Conservation (phyloP, 2,797 vertebrate species). For the Ammospiza maritima region DNA sequence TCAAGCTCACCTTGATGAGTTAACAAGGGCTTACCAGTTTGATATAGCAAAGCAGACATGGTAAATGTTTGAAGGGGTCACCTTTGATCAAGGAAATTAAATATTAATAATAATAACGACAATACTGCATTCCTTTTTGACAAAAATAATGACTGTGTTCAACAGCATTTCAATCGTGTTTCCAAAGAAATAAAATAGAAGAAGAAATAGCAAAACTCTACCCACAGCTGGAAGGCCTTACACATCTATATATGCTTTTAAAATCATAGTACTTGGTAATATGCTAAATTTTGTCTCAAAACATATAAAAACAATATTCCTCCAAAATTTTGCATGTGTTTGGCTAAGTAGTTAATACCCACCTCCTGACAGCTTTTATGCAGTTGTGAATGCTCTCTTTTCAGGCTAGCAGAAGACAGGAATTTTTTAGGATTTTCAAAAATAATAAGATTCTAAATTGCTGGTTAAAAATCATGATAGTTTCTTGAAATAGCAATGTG, state of each 20-base stretch:
- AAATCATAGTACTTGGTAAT: not conserved
- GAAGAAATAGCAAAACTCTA: not conserved
- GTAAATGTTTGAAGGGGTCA: conserved; percentile 74
- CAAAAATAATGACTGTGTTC: not conserved
- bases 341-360: not conserved
- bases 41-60: conserved; percentile 97
- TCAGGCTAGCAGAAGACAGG: not conserved
- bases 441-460: not conserved
- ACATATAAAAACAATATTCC: not conserved
- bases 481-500: not conserved
- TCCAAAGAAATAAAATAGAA: not conserved
- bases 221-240: not conserved
- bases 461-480: not conserved
- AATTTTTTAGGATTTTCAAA: not conserved
- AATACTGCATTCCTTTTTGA: not conserved
- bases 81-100: not conserved
- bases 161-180: not conserved
- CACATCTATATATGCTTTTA: not conserved
- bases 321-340: not conserved
- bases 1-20: conserved; percentile 94
- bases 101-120: no score
- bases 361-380: not conserved
- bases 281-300: not conserved
- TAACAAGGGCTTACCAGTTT: conserved; percentile 95
- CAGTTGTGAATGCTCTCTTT: not conserved